Conservation (phyloP, 2,113 vertebrate species). For the Oostethus manadensis region DNA sequence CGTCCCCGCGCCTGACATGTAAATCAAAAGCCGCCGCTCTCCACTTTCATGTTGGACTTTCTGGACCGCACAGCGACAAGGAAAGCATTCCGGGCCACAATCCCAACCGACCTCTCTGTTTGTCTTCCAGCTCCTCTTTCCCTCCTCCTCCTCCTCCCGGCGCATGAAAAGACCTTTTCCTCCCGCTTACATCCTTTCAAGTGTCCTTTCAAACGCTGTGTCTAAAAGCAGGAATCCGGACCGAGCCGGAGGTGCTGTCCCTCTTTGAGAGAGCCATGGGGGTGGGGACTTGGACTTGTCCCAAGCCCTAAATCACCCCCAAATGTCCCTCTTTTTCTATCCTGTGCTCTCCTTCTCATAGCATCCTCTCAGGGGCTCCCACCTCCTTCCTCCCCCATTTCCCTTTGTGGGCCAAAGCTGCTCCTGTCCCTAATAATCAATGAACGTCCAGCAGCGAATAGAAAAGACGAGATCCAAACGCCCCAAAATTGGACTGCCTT, state of each 20-base stretch:
- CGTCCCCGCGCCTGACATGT: no score
- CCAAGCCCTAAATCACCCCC: conserved; percentile 42
- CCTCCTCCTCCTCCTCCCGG: neutral
- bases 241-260: conserved; percentile 31
- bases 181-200: conserved; percentile 15
- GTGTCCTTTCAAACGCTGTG: conserved; percentile 14
- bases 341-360: neutral
- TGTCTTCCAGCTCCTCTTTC: neutral
- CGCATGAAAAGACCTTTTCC: no score
- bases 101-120: no score
- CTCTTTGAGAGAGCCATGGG: conserved; percentile 5
- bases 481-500: no score
- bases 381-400: conserved; percentile 9
- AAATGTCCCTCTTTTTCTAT: conserved; percentile 28
- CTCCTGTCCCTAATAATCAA: no score
- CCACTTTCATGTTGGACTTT: no score
- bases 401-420: no score
- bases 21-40: no score
- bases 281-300: conserved; percentile 22
- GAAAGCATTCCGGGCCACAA: no score
- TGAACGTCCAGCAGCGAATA: no score
- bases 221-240: conserved; percentile 25
- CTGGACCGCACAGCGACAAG: no score
- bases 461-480: no score
- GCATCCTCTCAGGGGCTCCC: conserved; percentile 2